These are phyloP conservation scores for Hephaestus fuliginosus DNA, from an alignment of 2,797 vertebrate genomes.

Conservation along the genomic window DNA sequence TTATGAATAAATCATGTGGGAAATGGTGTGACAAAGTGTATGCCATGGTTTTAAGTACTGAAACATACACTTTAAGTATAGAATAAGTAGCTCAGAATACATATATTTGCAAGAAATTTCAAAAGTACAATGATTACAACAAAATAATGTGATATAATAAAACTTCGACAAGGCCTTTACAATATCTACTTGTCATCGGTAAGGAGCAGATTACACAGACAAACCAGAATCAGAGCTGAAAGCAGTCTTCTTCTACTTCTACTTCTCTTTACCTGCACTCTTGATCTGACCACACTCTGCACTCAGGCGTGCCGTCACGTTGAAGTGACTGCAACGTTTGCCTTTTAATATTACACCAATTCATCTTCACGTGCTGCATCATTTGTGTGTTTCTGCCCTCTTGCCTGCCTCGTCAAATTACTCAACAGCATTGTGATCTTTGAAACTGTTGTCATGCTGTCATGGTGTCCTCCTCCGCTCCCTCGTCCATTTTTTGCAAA, in stretches of 20 bases:
- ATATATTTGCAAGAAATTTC: neutral
- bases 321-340: neutral
- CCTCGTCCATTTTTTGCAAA: neutral
- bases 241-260: slow-evolving; percentile 16
- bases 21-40: neutral
- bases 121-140: neutral
- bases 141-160: neutral
- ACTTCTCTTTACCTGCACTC: slow-evolving; percentile 45
- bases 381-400: slow-evolving; percentile 4
- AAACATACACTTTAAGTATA: neutral
- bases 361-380: neutral
- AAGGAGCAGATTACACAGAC: slow-evolving; percentile 68
- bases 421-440: neutral
- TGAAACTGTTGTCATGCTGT: neutral
- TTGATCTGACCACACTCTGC: slow-evolving; percentile 60
- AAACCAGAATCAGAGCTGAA: slow-evolving; percentile 39
- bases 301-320: slow-evolving; percentile 33
- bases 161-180: neutral
- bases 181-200: neutral
- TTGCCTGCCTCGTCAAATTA: rapidly evolving
- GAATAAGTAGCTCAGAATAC: neutral
- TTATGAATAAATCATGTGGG: neutral
- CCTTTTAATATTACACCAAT: neutral
- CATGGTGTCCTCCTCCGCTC: neutral
- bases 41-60: neutral